Evolutionary conservation across 2,888 invertebrate genomes (phyloP).

Genomic region (Pantelozetes paolii): DNA sequence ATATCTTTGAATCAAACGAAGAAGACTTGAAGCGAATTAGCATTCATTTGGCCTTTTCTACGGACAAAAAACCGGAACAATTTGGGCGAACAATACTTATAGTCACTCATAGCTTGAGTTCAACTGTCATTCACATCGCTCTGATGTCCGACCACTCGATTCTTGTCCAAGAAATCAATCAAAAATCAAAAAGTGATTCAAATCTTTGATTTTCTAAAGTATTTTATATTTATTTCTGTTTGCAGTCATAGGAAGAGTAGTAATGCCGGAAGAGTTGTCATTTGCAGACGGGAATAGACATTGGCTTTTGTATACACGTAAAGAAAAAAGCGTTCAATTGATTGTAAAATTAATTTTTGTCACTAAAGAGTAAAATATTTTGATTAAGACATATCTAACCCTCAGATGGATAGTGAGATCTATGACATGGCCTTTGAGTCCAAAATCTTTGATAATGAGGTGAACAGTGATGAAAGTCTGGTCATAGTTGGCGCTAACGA

Average conservation of each 20-base stretch:
- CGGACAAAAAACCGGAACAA: constrained; percentile 53
- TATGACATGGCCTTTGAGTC: constrained; percentile 57
- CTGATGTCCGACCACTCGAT: constrained; percentile 76
- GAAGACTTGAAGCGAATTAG: constrained; percentile 59
- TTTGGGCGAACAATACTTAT: constrained; percentile 65
- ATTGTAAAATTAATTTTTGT: constrained; percentile 51
- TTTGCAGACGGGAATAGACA: constrained; percentile 77
- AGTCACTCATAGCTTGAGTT: constrained; percentile 77
- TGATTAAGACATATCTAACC: neutral
- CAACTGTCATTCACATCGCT: constrained; percentile 71
- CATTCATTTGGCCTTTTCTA: constrained; percentile 79
- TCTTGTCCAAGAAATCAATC: constrained; percentile 80
- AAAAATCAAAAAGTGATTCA: constrained; percentile 53
- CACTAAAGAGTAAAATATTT: neutral
- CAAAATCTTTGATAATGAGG: constrained; percentile 54
- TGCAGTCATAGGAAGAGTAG: constrained; percentile 54
- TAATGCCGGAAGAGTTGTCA: constrained; percentile 66
- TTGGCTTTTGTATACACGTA: constrained; percentile 66
- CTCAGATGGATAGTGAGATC: constrained; percentile 67
- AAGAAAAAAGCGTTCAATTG: constrained; percentile 65
- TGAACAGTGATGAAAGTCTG: constrained; percentile 59
- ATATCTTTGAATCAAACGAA: constrained; percentile 57
- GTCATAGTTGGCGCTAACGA: constrained; percentile 82
- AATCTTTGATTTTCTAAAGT: constrained; percentile 17
- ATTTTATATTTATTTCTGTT: constrained; percentile 39